A percentile compares a stretch with the other conserved stretches of the same genome.
These are phyloP conservation scores for Pseudois nayaur DNA, from an alignment of 2,113 vertebrate genomes.

Conservation along the genomic window DNA sequence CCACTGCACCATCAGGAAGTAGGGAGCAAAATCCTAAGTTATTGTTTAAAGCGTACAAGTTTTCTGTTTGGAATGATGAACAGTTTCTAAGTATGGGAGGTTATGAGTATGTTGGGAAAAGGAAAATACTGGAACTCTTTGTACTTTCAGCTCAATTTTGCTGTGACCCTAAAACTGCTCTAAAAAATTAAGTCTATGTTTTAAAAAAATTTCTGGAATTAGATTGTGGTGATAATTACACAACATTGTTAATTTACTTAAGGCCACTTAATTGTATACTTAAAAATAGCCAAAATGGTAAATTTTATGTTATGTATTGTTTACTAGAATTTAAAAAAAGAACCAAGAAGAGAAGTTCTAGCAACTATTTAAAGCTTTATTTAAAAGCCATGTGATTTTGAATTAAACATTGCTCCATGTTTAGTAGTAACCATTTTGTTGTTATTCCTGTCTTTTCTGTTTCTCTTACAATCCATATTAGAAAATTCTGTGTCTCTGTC, in stretches of 20 bases:
- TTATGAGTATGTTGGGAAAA: neutral
- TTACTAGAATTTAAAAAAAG: neutral
- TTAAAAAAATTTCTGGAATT: neutral
- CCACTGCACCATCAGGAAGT: neutral
- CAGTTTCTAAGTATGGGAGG: neutral
- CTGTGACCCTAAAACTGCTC: neutral
- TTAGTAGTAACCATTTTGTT: neutral
- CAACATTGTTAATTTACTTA: neutral
- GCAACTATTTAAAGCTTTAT: neutral
- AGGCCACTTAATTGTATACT: neutral
- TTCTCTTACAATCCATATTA: neutral
- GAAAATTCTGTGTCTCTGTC: neutral
- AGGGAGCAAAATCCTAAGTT: neutral
- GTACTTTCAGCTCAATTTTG: neutral
- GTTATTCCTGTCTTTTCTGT: neutral
- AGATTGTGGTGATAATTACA: neutral
- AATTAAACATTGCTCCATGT: neutral
- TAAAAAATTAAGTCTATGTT: neutral
- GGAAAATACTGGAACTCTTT: neutral
- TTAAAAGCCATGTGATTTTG: neutral
- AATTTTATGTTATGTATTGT: neutral
- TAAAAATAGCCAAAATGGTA: neutral
- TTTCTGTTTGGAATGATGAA: neutral
- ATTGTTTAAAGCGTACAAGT: neutral
- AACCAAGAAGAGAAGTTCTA: neutral